These are phyloP conservation scores for Cygnus buccinator DNA, from an alignment of 2,113 vertebrate genomes.

Conservation along the genomic window DNA sequence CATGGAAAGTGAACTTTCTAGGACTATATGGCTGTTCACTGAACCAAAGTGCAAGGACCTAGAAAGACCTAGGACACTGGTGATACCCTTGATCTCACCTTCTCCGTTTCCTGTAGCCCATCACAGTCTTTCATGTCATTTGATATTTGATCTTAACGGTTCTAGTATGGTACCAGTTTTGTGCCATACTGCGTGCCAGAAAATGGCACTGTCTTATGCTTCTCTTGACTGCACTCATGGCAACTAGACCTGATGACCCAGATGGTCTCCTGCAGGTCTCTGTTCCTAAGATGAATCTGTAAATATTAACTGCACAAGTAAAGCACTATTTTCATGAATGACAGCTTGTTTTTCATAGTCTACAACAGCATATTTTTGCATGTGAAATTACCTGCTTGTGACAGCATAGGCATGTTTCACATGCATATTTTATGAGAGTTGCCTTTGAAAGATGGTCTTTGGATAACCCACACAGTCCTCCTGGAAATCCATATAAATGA, in stretches of 20 bases:
- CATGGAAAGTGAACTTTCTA: not conserved
- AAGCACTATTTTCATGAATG: not conserved
- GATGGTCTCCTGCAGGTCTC: not conserved
- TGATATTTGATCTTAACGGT: not conserved
- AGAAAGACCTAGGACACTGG: not conserved
- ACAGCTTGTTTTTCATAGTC: constrained; percentile 37
- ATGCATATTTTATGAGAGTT: constrained; percentile 42
- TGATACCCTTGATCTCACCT: not conserved
- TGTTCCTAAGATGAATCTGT: not conserved
- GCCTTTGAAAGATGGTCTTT: constrained; percentile 40
- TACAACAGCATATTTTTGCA: constrained; percentile 51
- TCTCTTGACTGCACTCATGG: not conserved
- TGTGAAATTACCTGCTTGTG: constrained; percentile 50
- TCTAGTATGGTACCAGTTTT: not conserved
- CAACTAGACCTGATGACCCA: not conserved
- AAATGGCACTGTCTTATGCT: not conserved
- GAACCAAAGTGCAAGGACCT: not conserved
- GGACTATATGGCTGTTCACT: not conserved
- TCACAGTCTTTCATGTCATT: not conserved
- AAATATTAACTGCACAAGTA: constrained; percentile 7
- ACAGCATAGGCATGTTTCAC: constrained; percentile 42
- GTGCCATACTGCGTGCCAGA: not conserved
- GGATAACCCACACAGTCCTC: constrained; percentile 21
- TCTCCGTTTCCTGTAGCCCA: not conserved
- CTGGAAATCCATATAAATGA: constrained; percentile 23